A percentile compares a stretch with the other conserved stretches of the same genome.
Conservation (phyloP, 2,888 invertebrate species). For the Caenorhabditis sp. region DNA sequence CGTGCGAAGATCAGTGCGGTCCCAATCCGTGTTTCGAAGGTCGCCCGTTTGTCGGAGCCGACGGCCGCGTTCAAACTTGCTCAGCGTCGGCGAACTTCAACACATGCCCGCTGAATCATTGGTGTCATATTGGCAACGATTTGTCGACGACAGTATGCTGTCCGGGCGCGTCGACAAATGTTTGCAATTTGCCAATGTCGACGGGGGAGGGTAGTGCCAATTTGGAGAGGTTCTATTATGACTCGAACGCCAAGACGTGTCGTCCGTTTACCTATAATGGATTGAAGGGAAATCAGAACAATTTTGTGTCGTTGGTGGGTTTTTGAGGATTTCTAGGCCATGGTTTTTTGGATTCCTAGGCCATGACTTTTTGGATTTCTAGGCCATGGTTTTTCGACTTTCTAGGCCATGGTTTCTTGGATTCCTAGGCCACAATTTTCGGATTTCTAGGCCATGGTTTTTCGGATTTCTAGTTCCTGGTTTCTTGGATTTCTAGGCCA, state of each 20-base stretch:
- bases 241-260: conserved; percentile 61
- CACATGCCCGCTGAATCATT: conserved; percentile 66
- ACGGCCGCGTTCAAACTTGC: conserved; percentile 67
- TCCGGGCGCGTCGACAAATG: conserved; percentile 64
- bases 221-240: conserved; percentile 67
- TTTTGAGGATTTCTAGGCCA: too few relatives aligned
- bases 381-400: too few relatives aligned
- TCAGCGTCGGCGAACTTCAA: conserved; percentile 64
- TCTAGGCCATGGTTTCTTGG: too few relatives aligned
- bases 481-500: too few relatives aligned
- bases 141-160: conserved; percentile 68
- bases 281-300: conserved; percentile 70
- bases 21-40: conserved; percentile 66
- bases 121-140: conserved; percentile 69
- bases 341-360: too few relatives aligned
- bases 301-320: conserved; percentile 62
- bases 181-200: conserved; percentile 68
- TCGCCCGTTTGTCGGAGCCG: conserved; percentile 64
- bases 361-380: too few relatives aligned
- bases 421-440: too few relatives aligned
- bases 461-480: too few relatives aligned
- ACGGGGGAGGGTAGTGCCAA: conserved; percentile 68
- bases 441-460: too few relatives aligned
- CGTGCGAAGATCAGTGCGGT: conserved; percentile 61
- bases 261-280: conserved; percentile 67